Evolutionary conservation across 2,113 vertebrate species (phyloP).

Genomic region (Fregata magnificens): DNA sequence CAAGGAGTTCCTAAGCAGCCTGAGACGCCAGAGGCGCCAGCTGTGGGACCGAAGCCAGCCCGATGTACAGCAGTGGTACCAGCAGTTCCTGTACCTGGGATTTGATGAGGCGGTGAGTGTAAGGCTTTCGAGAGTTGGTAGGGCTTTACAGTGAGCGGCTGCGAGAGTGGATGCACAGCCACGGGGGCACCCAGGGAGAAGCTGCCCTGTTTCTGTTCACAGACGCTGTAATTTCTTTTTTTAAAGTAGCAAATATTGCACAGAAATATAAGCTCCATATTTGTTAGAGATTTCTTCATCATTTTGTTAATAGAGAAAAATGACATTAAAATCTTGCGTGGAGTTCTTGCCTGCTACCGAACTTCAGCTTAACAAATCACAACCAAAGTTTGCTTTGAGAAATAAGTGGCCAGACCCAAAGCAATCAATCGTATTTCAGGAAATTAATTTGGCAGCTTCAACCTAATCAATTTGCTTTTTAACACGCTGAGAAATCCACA

Average conservation of each 20-base stretch:
- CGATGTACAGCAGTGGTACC: slow-evolving; percentile 95
- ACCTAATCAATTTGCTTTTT: background rate
- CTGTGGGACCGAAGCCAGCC: slow-evolving; percentile 89
- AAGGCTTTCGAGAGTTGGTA: rapidly evolving
- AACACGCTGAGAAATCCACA: background rate
- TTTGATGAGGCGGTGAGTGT: slow-evolving; percentile 88
- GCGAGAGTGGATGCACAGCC: background rate
- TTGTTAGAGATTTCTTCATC: background rate
- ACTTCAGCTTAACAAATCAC: background rate
- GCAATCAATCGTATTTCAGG: background rate
- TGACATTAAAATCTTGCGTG: background rate
- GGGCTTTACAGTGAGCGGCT: background rate
- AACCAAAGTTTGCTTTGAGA: background rate
- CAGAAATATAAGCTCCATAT: background rate
- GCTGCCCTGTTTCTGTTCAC: background rate
- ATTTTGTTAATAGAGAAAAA: background rate
- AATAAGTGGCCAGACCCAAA: background rate
- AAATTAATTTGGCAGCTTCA: background rate
- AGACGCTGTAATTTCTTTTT: background rate
- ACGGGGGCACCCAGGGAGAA: background rate
- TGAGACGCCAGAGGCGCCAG: slow-evolving; percentile 83
- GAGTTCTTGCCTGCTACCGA: background rate
- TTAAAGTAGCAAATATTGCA: background rate
- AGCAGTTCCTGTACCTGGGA: slow-evolving; percentile 92
- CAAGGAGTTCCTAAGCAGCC: slow-evolving; percentile 84